Evolutionary conservation across 2,797 vertebrate genomes (phyloP).

Genomic region (Lagocephalus sceleratus): DNA sequence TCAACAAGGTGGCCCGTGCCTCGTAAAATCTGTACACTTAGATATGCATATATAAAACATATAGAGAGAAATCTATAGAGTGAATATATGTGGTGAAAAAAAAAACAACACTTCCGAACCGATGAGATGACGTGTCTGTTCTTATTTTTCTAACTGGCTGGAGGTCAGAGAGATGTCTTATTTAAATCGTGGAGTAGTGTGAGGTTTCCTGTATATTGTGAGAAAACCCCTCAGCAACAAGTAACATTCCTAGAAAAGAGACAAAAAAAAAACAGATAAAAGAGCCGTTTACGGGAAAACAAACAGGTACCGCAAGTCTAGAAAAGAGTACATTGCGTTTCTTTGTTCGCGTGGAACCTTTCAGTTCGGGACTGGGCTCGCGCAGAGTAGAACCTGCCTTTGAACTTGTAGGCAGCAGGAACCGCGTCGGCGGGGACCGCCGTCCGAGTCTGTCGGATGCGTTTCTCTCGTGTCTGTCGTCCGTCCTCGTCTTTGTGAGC

Average conservation of each 20-base stretch:
- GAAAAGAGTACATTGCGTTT: slow-evolving; percentile 60
- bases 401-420: slow-evolving; percentile 49
- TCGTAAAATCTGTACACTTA: slow-evolving; percentile 84
- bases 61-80: slow-evolving; percentile 75
- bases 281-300: slow-evolving; percentile 39
- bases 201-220: slow-evolving; percentile 52
- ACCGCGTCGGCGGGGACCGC: slow-evolving; percentile 62
- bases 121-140: slow-evolving; percentile 52
- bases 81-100: slow-evolving; percentile 72
- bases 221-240: slow-evolving; percentile 53
- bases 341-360: slow-evolving; percentile 56
- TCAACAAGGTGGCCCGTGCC: slow-evolving; percentile 90
- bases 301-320: slow-evolving; percentile 42
- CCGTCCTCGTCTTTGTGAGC: slow-evolving; percentile 59
- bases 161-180: slow-evolving; percentile 56
- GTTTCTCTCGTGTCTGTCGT: slow-evolving; percentile 56
- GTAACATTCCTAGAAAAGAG: slow-evolving; percentile 69
- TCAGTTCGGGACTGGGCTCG: slow-evolving; percentile 46
- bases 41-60: slow-evolving; percentile 76
- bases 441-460: slow-evolving; percentile 59
- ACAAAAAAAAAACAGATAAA: slow-evolving; percentile 46
- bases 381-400: slow-evolving; percentile 19
- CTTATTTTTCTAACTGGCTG: slow-evolving; percentile 69
- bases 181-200: slow-evolving; percentile 45
- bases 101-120: slow-evolving; percentile 51